These are phyloP conservation scores for Cylas formicarius DNA, from an alignment of 1,140 invertebrate genomes.

Conservation along the genomic window DNA sequence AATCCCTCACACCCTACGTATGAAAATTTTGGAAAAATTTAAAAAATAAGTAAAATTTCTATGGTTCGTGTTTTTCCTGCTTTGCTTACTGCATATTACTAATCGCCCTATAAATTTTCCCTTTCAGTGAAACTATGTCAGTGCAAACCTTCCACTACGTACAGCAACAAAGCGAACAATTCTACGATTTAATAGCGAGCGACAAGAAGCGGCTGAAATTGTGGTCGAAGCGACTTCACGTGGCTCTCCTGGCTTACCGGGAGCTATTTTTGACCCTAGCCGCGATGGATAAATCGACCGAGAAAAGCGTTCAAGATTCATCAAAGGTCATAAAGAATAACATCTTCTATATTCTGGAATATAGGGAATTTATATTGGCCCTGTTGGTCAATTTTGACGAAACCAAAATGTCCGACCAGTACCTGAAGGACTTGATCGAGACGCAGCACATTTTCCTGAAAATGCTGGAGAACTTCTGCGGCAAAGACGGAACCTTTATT, in stretches of 20 bases:
- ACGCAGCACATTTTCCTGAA: conserved; percentile 88
- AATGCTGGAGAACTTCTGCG: conserved; percentile 78
- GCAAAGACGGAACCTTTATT: conserved; percentile 56
- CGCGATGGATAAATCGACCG: conserved; percentile 69
- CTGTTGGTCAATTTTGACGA: conserved; percentile 78
- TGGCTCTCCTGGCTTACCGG: conserved; percentile 59
- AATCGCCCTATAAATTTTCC: no score
- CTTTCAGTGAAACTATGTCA: conserved; percentile 77
- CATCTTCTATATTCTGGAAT: conserved; percentile 91
- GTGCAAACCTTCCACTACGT: conserved; percentile 86
- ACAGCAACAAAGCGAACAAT: conserved; percentile 84
- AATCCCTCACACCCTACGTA: no score
- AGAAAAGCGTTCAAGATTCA: conserved; percentile 60
- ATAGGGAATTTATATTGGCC: conserved; percentile 80
- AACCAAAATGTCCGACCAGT: conserved; percentile 78
- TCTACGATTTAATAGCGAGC: conserved; percentile 75
- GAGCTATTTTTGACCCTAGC: conserved; percentile 69
- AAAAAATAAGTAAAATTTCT: no score
- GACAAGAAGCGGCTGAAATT: conserved; percentile 79
- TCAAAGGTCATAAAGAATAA: conserved; percentile 83
- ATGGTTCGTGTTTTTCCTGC: no score
- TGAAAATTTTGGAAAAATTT: no score
- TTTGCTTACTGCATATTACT: no score
- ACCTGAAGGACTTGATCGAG: conserved; percentile 80
- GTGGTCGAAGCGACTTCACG: conserved; percentile 80